These are phyloP conservation scores for Rhea pennata DNA, from an alignment of 2,113 vertebrate species.

Conservation along the genomic window DNA sequence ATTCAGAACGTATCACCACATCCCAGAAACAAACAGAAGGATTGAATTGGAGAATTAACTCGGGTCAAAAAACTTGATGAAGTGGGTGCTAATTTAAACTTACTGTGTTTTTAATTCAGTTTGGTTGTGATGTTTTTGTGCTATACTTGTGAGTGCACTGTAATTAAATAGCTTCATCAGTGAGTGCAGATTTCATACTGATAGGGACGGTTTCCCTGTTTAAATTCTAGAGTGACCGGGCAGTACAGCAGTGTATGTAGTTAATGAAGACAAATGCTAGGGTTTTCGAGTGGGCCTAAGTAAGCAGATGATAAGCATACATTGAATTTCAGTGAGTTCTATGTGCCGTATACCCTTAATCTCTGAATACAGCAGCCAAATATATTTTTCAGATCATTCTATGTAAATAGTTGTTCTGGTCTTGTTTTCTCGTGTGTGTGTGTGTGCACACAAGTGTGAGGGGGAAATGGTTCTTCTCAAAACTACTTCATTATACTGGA, in stretches of 20 bases:
- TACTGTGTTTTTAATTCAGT: not conserved
- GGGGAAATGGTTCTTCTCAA: not conserved
- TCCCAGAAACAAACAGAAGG: not conserved
- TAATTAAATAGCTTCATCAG: not conserved
- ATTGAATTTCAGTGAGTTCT: not conserved
- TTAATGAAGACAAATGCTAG: not conserved
- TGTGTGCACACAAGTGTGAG: not conserved
- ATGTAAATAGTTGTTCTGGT: not conserved
- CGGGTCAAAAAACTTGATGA: not conserved
- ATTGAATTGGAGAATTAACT: not conserved
- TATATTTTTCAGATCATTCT: not conserved
- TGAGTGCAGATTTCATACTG: not conserved
- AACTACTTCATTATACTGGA: not conserved
- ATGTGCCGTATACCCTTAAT: not conserved
- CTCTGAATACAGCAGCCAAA: not conserved
- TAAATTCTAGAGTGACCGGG: not conserved
- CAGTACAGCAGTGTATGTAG: not conserved
- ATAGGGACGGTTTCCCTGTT: not conserved
- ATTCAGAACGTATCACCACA: fast-evolving
- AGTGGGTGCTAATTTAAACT: not conserved
- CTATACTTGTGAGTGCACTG: not conserved
- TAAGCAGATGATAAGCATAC: not conserved
- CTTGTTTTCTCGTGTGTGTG: not conserved
- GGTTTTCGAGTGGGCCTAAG: not conserved
- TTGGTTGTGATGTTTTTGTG: not conserved